Evolutionary conservation across 2,113 vertebrate genomes (phyloP).

Genomic region (Ameiurus melas): DNA sequence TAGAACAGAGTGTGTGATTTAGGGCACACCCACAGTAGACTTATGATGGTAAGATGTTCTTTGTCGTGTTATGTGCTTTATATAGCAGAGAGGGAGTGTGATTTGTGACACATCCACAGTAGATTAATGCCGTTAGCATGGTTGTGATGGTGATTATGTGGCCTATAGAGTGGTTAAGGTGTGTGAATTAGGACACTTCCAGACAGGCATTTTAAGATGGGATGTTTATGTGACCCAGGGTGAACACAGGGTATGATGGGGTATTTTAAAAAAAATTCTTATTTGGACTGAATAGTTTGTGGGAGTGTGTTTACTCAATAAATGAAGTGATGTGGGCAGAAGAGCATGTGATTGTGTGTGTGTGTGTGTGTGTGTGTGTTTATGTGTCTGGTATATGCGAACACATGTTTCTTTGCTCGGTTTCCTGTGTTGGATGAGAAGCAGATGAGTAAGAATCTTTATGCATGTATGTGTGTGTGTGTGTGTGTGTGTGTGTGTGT

Average conservation of each 20-base stretch:
- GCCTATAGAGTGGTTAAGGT: background rate
- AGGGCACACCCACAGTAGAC: background rate
- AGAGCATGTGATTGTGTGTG: background rate
- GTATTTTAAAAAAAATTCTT: background rate
- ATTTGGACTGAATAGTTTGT: background rate
- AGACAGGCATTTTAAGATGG: no score
- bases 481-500: constrained; percentile 24
- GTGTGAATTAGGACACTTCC: background rate
- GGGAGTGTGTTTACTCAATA: background rate
- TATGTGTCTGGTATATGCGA: constrained; percentile 19
- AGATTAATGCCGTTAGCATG: background rate
- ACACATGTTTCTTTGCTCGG: constrained; percentile 26
- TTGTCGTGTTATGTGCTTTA: background rate
- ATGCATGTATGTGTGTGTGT: background rate
- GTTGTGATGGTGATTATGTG: background rate
- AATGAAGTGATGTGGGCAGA: background rate
- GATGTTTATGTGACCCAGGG: no score
- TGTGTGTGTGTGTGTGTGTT: constrained; percentile 2
- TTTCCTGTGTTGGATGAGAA: constrained; percentile 16
- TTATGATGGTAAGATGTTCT: background rate
- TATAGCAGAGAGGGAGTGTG: background rate
- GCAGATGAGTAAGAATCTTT: constrained; percentile 14
- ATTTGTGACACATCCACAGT: background rate
- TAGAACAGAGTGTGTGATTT: background rate
- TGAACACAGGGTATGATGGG: background rate